Evolutionary conservation across 2,797 vertebrate genomes (phyloP).

Genomic region (Catharus ustulatus): DNA sequence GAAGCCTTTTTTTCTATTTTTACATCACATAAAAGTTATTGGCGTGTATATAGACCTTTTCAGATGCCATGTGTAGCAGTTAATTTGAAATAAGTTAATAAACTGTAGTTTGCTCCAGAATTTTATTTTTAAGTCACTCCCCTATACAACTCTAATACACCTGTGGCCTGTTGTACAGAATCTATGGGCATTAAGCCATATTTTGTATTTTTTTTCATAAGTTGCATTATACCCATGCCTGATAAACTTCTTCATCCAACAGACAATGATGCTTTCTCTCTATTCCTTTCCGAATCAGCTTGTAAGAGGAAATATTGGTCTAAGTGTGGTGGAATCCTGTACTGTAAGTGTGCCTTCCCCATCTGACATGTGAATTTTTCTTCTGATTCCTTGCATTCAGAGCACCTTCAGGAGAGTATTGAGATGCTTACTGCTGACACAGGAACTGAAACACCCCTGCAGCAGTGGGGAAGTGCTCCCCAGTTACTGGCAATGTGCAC

Average conservation of each 20-base stretch:
- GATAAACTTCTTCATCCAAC: not conserved
- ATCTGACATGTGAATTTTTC: not conserved
- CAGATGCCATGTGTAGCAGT: not conserved
- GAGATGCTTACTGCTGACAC: not conserved
- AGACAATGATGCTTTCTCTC: not conserved
- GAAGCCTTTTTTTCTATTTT: accelerated
- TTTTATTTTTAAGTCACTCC: not conserved
- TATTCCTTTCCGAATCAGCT: not conserved
- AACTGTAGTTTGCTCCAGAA: not conserved
- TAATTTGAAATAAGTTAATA: not conserved
- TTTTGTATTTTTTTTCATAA: not conserved
- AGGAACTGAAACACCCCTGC: not conserved
- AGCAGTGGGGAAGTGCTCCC: not conserved
- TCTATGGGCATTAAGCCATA: not conserved
- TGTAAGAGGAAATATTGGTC: not conserved
- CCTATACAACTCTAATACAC: not conserved
- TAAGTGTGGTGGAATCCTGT: not conserved
- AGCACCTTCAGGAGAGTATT: not conserved
- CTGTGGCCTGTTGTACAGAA: not conserved
- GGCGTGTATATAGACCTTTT: not conserved
- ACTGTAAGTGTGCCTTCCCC: not conserved
- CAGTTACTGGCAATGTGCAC: accelerated
- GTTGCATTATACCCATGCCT: not conserved
- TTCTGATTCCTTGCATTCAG: not conserved
- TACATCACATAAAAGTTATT: not conserved